Conservation (phyloP, 2,797 vertebrate genomes). For the Chromobotia macracanthus region DNA sequence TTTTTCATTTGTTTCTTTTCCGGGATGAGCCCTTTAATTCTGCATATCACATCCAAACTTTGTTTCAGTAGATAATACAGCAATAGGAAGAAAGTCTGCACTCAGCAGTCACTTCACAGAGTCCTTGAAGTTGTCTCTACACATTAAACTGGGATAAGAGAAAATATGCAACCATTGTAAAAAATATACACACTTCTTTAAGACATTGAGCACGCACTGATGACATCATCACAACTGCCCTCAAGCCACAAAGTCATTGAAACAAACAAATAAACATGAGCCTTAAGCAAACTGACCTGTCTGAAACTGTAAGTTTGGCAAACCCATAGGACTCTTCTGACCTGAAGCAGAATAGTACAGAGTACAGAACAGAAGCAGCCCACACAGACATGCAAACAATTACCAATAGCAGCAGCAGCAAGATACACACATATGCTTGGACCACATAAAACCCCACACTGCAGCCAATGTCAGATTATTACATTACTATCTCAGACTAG, state of each 20-base stretch:
- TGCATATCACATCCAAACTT: too few relatives aligned
- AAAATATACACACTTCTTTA: too few relatives aligned
- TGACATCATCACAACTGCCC: not conserved
- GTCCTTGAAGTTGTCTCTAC: too few relatives aligned
- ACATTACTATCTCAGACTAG: not conserved
- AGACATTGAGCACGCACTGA: not conserved
- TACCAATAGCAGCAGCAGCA: conserved; percentile 49
- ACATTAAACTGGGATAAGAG: too few relatives aligned
- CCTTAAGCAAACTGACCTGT: conserved; percentile 73
- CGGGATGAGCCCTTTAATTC: too few relatives aligned
- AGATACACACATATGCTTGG: not conserved
- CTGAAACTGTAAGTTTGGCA: conserved; percentile 70
- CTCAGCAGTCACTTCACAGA: too few relatives aligned
- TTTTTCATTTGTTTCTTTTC: too few relatives aligned
- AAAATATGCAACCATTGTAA: too few relatives aligned
- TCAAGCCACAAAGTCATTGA: not conserved
- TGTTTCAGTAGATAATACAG: too few relatives aligned
- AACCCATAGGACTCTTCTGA: conserved; percentile 70
- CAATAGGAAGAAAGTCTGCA: too few relatives aligned
- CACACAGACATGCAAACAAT: conserved; percentile 24
- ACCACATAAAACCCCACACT: conserved; percentile 6
- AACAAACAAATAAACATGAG: not conserved
- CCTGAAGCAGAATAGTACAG: conserved; percentile 69
- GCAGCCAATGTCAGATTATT: not conserved
- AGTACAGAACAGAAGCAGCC: conserved; percentile 51